Evolutionary conservation across 1,140 invertebrate species (phyloP).

Genomic region (Bombyx mori): DNA sequence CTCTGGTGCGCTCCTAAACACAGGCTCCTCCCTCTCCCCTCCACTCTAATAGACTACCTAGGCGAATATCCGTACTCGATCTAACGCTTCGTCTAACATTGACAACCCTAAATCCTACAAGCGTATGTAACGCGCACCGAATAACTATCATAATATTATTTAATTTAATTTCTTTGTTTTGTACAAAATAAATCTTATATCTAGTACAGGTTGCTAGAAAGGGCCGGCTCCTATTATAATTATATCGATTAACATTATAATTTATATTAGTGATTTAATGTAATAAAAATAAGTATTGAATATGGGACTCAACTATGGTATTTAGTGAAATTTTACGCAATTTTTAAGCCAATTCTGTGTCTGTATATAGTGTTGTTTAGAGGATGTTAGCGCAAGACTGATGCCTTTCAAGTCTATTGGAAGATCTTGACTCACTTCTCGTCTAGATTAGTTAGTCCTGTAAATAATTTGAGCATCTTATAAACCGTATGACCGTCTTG

Average conservation of each 20-base stretch:
- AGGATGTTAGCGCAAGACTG: conserved; percentile 53
- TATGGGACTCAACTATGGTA: conserved; percentile 66
- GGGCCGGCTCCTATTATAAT: conserved; percentile 46
- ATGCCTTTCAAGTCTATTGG: conserved; percentile 23
- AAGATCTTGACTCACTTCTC: too few species aligned
- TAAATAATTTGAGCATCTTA: too few species aligned
- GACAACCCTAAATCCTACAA: too few species aligned
- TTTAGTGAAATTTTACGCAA: conserved; percentile 60
- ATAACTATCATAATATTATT: conserved; percentile 26
- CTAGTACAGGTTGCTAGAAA: conserved; percentile 58
- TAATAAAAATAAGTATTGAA: conserved; percentile 61
- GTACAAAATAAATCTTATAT: conserved; percentile 39
- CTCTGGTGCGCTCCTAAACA: conserved; percentile 63
- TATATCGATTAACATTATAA: conserved; percentile 37
- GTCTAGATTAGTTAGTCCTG: too few species aligned
- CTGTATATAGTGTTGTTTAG: conserved; percentile 56
- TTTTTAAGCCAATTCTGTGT: conserved; percentile 43
- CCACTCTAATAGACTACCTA: conserved; percentile 75
- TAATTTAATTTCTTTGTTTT: conserved; percentile 17
- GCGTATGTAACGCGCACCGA: too few species aligned
- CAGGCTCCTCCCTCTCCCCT: conserved; percentile 72
- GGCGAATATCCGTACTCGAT: conserved; percentile 77
- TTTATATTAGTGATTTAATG: conserved; percentile 44
- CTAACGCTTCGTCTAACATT: conserved; percentile 27
- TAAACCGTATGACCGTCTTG: too few species aligned